These are phyloP conservation scores for Drosophila chauvacae DNA, from an alignment of 1,140 invertebrate genomes.

Conservation along the genomic window DNA sequence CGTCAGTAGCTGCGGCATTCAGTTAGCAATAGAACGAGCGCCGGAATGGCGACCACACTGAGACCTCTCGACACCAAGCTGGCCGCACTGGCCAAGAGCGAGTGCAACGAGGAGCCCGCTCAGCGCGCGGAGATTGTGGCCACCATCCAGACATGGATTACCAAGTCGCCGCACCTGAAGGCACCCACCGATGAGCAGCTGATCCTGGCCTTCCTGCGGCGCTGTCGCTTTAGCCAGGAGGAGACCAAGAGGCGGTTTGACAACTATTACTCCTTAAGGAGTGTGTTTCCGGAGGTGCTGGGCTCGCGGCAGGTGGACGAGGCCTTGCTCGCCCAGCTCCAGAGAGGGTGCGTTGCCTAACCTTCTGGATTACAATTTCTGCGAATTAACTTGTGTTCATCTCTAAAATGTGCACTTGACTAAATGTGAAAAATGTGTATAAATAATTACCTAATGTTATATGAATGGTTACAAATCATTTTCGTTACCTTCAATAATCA, in stretches of 20 bases:
- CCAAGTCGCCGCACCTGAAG: constrained; percentile 87
- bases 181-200: constrained; percentile 86
- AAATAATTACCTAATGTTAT: not conserved
- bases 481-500: not conserved
- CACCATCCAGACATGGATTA: constrained; percentile 87
- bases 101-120: constrained; percentile 86
- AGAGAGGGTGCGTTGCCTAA: constrained; percentile 85
- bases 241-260: constrained; percentile 88
- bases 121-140: constrained; percentile 84
- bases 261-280: constrained; percentile 87
- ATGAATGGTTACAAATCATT: not conserved
- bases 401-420: not conserved
- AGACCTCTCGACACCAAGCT: constrained; percentile 52
- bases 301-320: constrained; percentile 71
- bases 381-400: not conserved
- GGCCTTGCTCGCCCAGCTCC: constrained; percentile 84
- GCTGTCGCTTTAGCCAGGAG: constrained; percentile 89
- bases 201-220: constrained; percentile 87
- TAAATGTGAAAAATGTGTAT: not conserved
- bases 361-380: not conserved
- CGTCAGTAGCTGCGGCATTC: constrained; percentile 36
- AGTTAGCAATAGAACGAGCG: constrained; percentile 28
- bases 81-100: constrained; percentile 84
- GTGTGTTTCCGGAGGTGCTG: constrained; percentile 86
- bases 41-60: constrained; percentile 72